Conservation (phyloP, 92 coral and sea anemone genomes). For the Porites rus region DNA sequence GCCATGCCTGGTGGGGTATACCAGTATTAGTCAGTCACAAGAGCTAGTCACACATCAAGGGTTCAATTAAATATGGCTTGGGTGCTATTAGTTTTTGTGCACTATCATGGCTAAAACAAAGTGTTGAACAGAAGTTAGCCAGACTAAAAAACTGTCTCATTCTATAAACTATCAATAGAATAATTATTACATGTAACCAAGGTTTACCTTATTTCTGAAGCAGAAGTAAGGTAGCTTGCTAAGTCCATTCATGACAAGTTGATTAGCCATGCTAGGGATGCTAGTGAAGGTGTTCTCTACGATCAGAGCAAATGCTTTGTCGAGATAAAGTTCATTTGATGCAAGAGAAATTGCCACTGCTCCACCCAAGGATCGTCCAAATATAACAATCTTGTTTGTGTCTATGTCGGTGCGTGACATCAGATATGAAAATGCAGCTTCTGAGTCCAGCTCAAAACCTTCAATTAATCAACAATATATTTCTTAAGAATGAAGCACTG, state of each 20-base stretch:
- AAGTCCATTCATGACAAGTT: conserved; percentile 79
- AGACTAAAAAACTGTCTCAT: too few species aligned
- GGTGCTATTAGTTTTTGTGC: too few species aligned
- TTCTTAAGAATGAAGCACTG: background rate
- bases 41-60: too few species aligned
- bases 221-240: conserved; percentile 92
- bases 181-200: too few species aligned
- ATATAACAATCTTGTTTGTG: conserved; percentile 83
- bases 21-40: too few species aligned
- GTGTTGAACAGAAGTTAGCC: too few species aligned
- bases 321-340: conserved; percentile 76
- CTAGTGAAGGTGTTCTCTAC: conserved; percentile 98
- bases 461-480: background rate
- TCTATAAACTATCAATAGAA: too few species aligned
- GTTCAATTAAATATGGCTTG: too few species aligned
- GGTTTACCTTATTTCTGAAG: conserved; percentile 93
- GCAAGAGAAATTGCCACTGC: conserved; percentile 94
- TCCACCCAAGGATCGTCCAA: conserved; percentile 98
- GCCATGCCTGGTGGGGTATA: too few species aligned
- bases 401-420: conserved; percentile 91
- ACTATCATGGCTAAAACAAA: too few species aligned
- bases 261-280: conserved; percentile 95
- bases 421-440: conserved; percentile 92
- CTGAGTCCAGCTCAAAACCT: conserved; percentile 93
- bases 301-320: conserved; percentile 89